Conservation (phyloP, 92 coral and sea anemone genomes). For the Chrysogorgia sp. region DNA sequence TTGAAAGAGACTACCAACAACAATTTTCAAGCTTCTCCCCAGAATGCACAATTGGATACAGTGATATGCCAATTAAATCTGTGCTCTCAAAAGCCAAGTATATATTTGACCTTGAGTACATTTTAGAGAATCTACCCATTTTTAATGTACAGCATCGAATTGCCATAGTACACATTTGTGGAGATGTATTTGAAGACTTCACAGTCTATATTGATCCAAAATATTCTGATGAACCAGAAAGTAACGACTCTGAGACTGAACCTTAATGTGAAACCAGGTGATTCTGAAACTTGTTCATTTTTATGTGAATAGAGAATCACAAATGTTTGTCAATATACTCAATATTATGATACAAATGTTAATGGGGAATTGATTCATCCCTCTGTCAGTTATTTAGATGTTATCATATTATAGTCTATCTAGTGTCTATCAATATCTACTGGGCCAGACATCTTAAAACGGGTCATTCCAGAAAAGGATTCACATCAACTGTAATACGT, state of each 20-base stretch:
- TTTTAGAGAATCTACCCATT: slow-evolving; percentile 41
- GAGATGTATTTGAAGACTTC: slow-evolving; percentile 55
- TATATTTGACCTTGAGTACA: slow-evolving; percentile 41
- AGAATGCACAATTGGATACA: slow-evolving; percentile 42
- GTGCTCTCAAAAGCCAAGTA: slow-evolving; percentile 10
- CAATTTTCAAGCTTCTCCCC: slow-evolving; percentile 37
- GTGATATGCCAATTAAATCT: slow-evolving; percentile 7
- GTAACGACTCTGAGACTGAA: not conserved
- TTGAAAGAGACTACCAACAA: slow-evolving; percentile 41
- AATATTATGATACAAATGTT: too few relatives aligned
- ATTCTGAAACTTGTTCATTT: too few relatives aligned
- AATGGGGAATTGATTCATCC: too few relatives aligned
- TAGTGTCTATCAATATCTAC: too few relatives aligned
- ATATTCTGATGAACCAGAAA: slow-evolving; percentile 5
- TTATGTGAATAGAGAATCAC: too few relatives aligned
- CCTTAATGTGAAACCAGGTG: too few relatives aligned
- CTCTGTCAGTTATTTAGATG: too few relatives aligned
- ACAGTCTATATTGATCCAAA: slow-evolving; percentile 5
- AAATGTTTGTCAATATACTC: too few relatives aligned
- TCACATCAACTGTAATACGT: too few relatives aligned
- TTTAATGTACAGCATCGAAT: slow-evolving; percentile 41
- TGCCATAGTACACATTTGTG: slow-evolving; percentile 46
- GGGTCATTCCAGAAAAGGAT: too few relatives aligned
- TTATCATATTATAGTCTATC: too few relatives aligned
- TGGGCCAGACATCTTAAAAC: too few relatives aligned